Evolutionary conservation across 2,797 vertebrate species (phyloP).

Genomic region (Etheostoma nigrum): DNA sequence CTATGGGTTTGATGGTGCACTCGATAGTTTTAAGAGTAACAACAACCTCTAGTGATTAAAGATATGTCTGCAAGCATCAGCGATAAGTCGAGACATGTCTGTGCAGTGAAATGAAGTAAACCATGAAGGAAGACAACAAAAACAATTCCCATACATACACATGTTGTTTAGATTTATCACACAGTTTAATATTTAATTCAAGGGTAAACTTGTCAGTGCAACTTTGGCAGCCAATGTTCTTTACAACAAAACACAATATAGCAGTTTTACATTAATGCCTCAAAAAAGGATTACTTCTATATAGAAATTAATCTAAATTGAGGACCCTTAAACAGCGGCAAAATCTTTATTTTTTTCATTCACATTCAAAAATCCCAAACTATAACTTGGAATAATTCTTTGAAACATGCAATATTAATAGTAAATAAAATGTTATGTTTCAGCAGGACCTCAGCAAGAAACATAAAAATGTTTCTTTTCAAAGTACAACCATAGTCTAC

Average conservation of each 20-base stretch:
- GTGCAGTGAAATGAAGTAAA: slow-evolving; percentile 1
- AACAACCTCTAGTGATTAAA: slow-evolving; percentile 12
- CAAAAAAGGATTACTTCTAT: background rate
- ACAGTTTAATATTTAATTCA: slow-evolving; percentile 13
- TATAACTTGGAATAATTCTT: slow-evolving; percentile 25
- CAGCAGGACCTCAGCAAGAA: slow-evolving; percentile 18
- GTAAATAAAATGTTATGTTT: slow-evolving; percentile 18
- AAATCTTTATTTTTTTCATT: slow-evolving; percentile 45
- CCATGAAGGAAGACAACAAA: slow-evolving; percentile 5
- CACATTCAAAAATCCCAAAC: slow-evolving; percentile 38
- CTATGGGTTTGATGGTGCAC: background rate
- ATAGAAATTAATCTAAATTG: slow-evolving; percentile 2
- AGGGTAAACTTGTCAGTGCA: background rate
- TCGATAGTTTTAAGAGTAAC: background rate
- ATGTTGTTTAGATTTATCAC: background rate
- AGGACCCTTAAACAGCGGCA: slow-evolving; percentile 19
- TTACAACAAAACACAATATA: slow-evolving; percentile 18
- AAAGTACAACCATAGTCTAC: slow-evolving; percentile 21
- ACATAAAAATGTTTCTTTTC: slow-evolving; percentile 4
- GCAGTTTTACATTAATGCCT: slow-evolving; percentile 6
- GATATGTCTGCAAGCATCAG: background rate
- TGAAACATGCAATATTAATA: slow-evolving; percentile 62
- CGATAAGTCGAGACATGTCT: background rate
- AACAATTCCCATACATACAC: background rate
- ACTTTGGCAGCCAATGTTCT: slow-evolving; percentile 11